Evolutionary conservation across 2,888 invertebrate genomes (phyloP).

Genomic region (Plebejus argus): DNA sequence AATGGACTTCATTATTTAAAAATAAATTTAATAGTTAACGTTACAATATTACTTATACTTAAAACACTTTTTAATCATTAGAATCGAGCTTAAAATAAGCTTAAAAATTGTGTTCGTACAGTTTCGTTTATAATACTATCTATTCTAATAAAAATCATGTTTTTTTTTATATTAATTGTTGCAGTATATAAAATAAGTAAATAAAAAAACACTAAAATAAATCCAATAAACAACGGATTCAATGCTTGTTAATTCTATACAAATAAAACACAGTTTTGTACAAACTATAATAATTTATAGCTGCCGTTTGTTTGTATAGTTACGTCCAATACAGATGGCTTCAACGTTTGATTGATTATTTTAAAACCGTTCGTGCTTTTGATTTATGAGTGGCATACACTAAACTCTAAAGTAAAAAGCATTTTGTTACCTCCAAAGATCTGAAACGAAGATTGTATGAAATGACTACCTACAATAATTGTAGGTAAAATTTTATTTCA

Average conservation of each 20-base stretch:
- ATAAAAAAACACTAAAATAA: neutral
- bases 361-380: conserved; percentile 17
- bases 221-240: neutral
- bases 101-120: neutral
- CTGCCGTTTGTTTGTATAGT: conserved; percentile 27
- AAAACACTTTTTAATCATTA: too few species aligned
- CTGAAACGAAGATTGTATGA: too few species aligned
- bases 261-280: conserved; percentile 25
- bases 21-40: too few species aligned
- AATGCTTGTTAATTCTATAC: conserved; percentile 27
- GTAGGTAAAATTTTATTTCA: too few species aligned
- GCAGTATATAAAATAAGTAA: neutral
- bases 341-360: conserved; percentile 30
- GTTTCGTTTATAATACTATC: too few species aligned
- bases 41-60: too few species aligned
- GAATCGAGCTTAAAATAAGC: neutral
- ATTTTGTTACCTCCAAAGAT: too few species aligned
- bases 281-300: conserved; percentile 29
- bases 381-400: conserved; percentile 27
- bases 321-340: conserved; percentile 27
- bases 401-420: too few species aligned
- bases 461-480: too few species aligned
- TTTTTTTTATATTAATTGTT: neutral
- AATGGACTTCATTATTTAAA: too few species aligned
- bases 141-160: neutral